Percentiles rank a stretch among this genome's conserved stretches.
Conservation (phyloP, 1,140 invertebrate genomes). For the Drosophila elegans region DNA sequence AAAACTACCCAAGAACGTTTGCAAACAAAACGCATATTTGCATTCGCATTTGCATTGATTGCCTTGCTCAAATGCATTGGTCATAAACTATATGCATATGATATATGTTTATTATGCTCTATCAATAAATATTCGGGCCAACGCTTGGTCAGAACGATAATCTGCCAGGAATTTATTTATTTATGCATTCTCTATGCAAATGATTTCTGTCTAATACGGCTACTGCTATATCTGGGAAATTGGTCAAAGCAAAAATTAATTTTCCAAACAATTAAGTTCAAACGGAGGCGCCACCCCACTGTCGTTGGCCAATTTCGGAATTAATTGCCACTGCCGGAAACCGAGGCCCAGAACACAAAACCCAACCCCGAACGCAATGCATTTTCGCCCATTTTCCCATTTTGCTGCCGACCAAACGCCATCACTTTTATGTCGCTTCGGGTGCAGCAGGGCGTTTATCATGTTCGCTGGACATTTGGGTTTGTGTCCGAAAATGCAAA, state of each 20-base stretch:
- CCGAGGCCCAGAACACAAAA: slow-evolving; percentile 1
- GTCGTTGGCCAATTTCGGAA: slow-evolving; percentile 69
- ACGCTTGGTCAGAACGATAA: slow-evolving; percentile 28
- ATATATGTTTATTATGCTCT: background rate
- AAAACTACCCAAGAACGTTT: slow-evolving; percentile 6
- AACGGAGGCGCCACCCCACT: slow-evolving; percentile 21
- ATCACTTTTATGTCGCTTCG: slow-evolving; percentile 58
- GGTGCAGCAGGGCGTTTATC: slow-evolving; percentile 62
- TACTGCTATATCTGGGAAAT: slow-evolving; percentile 4
- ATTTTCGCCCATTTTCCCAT: slow-evolving; percentile 10
- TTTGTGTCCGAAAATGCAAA: slow-evolving; percentile 43
- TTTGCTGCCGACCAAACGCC: slow-evolving; percentile 35
- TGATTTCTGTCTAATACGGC: slow-evolving; percentile 21
- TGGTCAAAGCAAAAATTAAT: slow-evolving; percentile 52
- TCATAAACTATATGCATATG: slow-evolving; percentile 21
- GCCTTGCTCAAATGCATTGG: slow-evolving; percentile 33
- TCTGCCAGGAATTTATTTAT: slow-evolving; percentile 48
- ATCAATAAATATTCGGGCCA: slow-evolving; percentile 4
- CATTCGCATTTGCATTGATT: slow-evolving; percentile 63
- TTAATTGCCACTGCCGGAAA: slow-evolving; percentile 60
- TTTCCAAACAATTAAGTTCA: slow-evolving; percentile 74
- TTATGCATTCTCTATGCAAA: slow-evolving; percentile 60
- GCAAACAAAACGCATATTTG: slow-evolving; percentile 3
- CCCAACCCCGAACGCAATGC: slow-evolving; percentile 5
- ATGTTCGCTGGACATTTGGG: slow-evolving; percentile 51